Evolutionary conservation across 2,797 vertebrate species (phyloP), one percentile per base, ranked within the genome.

Genomic region (Luscinia megarhynchos): DNA sequence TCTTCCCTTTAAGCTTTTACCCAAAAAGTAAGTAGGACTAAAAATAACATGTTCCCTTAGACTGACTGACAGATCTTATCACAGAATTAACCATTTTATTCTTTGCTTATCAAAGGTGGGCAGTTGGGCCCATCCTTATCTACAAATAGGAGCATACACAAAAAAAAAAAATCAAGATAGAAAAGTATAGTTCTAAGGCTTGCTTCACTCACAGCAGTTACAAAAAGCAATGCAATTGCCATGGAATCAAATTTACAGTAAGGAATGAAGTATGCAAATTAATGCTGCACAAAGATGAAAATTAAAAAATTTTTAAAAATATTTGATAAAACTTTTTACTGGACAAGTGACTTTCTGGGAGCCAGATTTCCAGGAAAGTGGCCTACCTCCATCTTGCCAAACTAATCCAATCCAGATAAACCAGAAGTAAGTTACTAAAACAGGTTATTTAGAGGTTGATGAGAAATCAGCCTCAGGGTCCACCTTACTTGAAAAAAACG

Each of bases 1-100:
- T 96, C 84, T 66, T 89, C 53, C 53, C 30, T 80, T 77, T 55
- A 90, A 95, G 78, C 63, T 89, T 90, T 93, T 82, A 91, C 79
- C 62, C 45, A 88, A 92, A 95, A 93, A 75, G 48, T 64, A 93
- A 93, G 69, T 51, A 72, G 45, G 48, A 78, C 80, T 90, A 76
- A 94, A 95, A 95, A 88, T 55, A 93, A 38, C 32, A 41, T 8
- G 30, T 84, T 94, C 34, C 30, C 34, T 82, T 72, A 67, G 21
- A 92, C 38, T 69, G 62, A 82, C 21, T 70, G 66, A 75, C 66
- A 88, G 59, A 26, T 67, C 74, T 67, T 32, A 69, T 30, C 22
- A 63, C 4, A 81, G 75, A 93, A 89, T 94, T 78, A 90, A 73
- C 48, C 48, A 12, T 3, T 78, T 78, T 64, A 93, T 72, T 73